A percentile compares a stretch with the other conserved stretches of the same genome.
phyloP scores from a whole-genome alignment of 2,888 invertebrate genomes.

The Iphiclides podalirius region DNA sequence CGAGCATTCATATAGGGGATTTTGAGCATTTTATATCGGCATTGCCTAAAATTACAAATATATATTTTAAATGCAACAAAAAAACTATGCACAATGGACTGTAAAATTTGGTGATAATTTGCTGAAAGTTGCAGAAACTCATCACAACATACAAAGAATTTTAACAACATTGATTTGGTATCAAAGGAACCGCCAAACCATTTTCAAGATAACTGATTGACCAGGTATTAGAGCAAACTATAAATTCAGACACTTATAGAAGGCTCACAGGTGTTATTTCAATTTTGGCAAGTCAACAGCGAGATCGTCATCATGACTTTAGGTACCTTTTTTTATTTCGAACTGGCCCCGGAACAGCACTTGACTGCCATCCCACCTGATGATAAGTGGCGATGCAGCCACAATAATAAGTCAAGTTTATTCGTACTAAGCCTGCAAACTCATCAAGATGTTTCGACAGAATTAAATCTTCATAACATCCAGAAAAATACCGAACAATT shows the following conservation, averaged over 20 bases:
- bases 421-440: constrained; percentile 11
- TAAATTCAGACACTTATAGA: constrained; percentile 43
- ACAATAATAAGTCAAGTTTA: constrained; percentile 26
- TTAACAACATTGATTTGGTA: constrained; percentile 28
- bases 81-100: constrained; percentile 31
- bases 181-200: constrained; percentile 29
- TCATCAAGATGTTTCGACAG: constrained; percentile 24
- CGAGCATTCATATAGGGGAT: constrained; percentile 27
- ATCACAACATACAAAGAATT: constrained; percentile 27
- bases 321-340: no score
- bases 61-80: constrained; percentile 30
- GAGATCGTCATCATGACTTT: no score
- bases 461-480: no score
- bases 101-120: constrained; percentile 30
- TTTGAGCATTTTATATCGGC: constrained; percentile 19
- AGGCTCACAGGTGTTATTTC: constrained; percentile 37
- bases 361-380: no score
- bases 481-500: constrained; percentile 26
- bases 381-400: no score
- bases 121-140: constrained; percentile 26
- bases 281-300: constrained; percentile 31
- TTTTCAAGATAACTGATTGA: constrained; percentile 35
- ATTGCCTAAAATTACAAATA: constrained; percentile 29
- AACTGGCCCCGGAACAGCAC: no score
- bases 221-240: constrained; percentile 38